Percentiles rank a stretch among this genome's conserved stretches.
These are phyloP conservation scores for Carlito syrichta DNA, from an alignment of 2,113 vertebrate species.

Conservation along the genomic window DNA sequence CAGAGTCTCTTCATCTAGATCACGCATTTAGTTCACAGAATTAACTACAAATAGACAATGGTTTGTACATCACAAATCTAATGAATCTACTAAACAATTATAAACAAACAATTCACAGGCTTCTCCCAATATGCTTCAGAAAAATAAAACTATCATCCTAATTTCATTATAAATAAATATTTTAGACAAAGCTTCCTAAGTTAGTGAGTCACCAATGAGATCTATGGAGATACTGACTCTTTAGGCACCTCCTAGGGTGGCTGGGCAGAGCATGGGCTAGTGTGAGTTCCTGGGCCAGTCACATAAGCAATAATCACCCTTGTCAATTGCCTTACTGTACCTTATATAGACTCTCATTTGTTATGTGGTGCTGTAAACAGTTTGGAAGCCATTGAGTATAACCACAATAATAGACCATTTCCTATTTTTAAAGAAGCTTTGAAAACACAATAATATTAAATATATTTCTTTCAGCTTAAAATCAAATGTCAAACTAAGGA, in stretches of 20 bases:
- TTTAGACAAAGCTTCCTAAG: neutral
- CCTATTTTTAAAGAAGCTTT: neutral
- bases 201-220: neutral
- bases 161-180: neutral
- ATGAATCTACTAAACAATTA: neutral
- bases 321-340: neutral
- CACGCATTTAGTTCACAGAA: neutral
- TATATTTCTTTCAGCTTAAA: neutral
- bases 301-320: neutral
- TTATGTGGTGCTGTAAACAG: neutral
- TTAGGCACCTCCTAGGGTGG: neutral
- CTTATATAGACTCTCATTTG: neutral
- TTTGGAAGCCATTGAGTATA: neutral
- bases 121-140: neutral
- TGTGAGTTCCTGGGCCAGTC: neutral
- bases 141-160: neutral
- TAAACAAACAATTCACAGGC: neutral
- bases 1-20: neutral
- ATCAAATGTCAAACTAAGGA: constrained; percentile 9
- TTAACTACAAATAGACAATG: neutral
- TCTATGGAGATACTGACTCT: neutral
- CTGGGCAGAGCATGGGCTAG: neutral
- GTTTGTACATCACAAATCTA: neutral
- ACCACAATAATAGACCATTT: neutral
- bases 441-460: neutral